Conservation (phyloP, 2,797 vertebrate genomes). For the Hemitrygon akajei region DNA sequence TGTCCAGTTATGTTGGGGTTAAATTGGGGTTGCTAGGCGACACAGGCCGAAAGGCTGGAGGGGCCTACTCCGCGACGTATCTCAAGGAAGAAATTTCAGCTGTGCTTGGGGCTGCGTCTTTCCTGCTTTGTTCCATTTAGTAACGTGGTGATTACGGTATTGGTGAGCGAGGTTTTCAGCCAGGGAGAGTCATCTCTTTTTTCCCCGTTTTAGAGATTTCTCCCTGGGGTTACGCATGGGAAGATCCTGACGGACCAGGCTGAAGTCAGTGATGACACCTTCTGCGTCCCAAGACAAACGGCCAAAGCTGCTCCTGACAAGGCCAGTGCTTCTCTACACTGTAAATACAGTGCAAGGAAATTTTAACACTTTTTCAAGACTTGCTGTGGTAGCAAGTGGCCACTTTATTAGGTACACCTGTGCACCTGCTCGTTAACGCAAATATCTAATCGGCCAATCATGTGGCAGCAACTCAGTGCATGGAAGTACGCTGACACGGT, state of each 20-base stretch:
- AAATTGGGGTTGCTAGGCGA: no score
- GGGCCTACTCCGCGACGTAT: no score
- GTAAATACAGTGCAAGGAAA: neutral
- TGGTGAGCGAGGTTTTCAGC: neutral
- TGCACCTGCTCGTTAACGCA: no score
- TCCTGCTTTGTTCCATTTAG: neutral
- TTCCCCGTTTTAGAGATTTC: neutral
- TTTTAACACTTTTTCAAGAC: neutral
- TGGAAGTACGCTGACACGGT: no score
- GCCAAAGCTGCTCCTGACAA: neutral
- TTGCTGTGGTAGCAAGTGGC: neutral
- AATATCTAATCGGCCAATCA: no score
- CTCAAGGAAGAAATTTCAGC: neutral
- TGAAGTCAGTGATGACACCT: neutral
- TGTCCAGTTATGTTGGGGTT: no score
- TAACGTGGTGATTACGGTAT: no score
- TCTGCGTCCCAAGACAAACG: neutral
- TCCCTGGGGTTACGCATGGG: neutral
- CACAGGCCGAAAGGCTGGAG: no score
- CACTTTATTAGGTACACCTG: no score
- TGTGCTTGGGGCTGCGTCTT: neutral
- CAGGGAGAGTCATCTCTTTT: neutral
- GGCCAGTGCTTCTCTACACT: neutral
- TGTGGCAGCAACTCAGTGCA: no score
- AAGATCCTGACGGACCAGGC: neutral